Conservation (phyloP, 2,113 vertebrate genomes). For the Glareola pratincola region DNA sequence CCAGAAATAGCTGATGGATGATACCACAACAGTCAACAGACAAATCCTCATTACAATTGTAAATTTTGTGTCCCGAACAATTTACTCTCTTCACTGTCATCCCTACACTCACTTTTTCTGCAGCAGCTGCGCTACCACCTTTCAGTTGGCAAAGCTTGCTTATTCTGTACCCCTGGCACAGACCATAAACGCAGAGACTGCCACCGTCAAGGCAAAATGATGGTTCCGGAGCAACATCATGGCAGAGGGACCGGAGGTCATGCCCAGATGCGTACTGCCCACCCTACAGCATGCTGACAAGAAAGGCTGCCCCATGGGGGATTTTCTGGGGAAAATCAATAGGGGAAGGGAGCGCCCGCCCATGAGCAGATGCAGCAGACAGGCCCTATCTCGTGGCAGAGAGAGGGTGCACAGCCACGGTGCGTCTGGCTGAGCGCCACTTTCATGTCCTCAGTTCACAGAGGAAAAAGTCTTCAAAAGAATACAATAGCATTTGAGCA, state of each 20-base stretch:
- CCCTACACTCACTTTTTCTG: not conserved
- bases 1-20: conserved; percentile 44
- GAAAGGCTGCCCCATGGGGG: not conserved
- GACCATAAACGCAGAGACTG: not conserved
- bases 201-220: not conserved
- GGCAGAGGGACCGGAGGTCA: not conserved
- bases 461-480: not conserved
- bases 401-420: not conserved
- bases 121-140: not conserved
- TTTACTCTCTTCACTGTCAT: not conserved
- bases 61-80: conserved; percentile 45
- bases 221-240: not conserved
- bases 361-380: not conserved
- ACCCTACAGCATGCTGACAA: not conserved
- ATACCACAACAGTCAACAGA: conserved; percentile 23
- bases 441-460: not conserved
- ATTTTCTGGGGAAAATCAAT: not conserved
- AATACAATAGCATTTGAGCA: not conserved
- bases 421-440: not conserved
- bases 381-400: fast-evolving
- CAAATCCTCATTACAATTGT: conserved; percentile 57
- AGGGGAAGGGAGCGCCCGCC: not conserved
- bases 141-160: not conserved
- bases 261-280: not conserved
- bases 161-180: not conserved